A percentile compares a stretch with the other conserved stretches of the same genome.
Conservation (phyloP, 1,140 invertebrate genomes). For the Drosophila kepulauana region DNA sequence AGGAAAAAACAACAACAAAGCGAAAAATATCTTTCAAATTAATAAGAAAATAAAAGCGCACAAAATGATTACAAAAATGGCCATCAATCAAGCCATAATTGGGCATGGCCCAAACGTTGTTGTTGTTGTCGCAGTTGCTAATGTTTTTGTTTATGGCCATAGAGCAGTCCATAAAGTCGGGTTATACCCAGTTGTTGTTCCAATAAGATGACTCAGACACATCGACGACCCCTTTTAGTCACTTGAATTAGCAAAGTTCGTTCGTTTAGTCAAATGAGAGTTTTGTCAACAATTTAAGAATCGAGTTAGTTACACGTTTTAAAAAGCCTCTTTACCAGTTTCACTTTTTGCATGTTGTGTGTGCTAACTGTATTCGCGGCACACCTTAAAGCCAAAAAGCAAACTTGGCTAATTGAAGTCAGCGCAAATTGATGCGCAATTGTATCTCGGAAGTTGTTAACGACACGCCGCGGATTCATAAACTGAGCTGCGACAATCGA, state of each 20-base stretch:
- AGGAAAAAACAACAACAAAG: conserved; percentile 9
- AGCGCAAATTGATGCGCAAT: conserved; percentile 23
- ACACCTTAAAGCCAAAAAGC: conserved; percentile 23
- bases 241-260: not conserved
- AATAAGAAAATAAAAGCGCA: conserved; percentile 47
- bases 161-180: conserved; percentile 29
- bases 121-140: conserved; percentile 21
- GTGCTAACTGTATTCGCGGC: not conserved
- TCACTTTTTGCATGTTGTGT: conserved; percentile 66
- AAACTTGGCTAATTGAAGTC: conserved; percentile 30
- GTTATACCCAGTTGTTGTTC: conserved; percentile 49
- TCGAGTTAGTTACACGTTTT: not conserved
- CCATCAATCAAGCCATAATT: conserved; percentile 58
- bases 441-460: conserved; percentile 23
- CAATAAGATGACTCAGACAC: conserved; percentile 38
- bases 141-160: conserved; percentile 10
- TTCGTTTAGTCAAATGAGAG: conserved; percentile 4
- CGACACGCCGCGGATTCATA: not conserved
- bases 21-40: not conserved
- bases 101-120: conserved; percentile 9
- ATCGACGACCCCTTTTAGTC: not conserved
- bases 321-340: conserved; percentile 66
- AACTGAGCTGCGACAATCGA: conserved; percentile 25
- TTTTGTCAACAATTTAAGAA: conserved; percentile 40
- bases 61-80: conserved; percentile 57